These are phyloP conservation scores for Shargacucullia verbasci DNA, from an alignment of 2,888 invertebrate genomes.

Conservation along the genomic window DNA sequence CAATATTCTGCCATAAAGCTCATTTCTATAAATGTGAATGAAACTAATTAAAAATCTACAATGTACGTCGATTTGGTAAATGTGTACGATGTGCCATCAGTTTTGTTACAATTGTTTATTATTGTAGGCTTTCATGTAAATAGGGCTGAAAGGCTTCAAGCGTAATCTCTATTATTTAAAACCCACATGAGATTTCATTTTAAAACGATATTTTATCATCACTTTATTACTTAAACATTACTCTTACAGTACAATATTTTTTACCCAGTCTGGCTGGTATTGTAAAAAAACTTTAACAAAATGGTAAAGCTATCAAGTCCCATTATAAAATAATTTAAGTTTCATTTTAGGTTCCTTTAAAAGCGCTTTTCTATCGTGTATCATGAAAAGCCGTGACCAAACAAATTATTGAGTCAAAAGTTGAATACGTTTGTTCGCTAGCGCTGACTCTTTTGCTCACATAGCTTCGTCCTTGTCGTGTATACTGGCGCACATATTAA, in stretches of 20 bases:
- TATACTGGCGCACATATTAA: constrained; percentile 78
- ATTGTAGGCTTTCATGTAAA: too few relatives aligned
- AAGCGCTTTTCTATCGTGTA: constrained; percentile 57
- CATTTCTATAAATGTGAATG: too few relatives aligned
- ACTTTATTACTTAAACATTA: not conserved
- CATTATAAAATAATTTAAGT: constrained; percentile 47
- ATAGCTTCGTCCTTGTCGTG: constrained; percentile 56
- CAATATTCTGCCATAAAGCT: too few relatives aligned
- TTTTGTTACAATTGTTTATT: too few relatives aligned
- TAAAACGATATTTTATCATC: too few relatives aligned
- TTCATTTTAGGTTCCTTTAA: constrained; percentile 37
- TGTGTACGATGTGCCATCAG: too few relatives aligned
- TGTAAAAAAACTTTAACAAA: constrained; percentile 31
- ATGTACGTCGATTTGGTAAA: too few relatives aligned
- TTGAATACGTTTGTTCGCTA: constrained; percentile 57
- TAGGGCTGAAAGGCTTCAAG: too few relatives aligned
- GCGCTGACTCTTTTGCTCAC: constrained; percentile 35
- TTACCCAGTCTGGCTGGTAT: constrained; percentile 9
- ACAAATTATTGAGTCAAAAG: constrained; percentile 73
- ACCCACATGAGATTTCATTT: too few relatives aligned
- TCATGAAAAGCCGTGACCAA: constrained; percentile 68
- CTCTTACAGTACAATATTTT: constrained; percentile 3
- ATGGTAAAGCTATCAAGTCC: constrained; percentile 22
- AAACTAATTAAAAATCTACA: too few relatives aligned
- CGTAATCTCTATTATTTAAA: too few relatives aligned